Conservation (phyloP, 2,797 vertebrate species). For the Cossypha polioptera region DNA sequence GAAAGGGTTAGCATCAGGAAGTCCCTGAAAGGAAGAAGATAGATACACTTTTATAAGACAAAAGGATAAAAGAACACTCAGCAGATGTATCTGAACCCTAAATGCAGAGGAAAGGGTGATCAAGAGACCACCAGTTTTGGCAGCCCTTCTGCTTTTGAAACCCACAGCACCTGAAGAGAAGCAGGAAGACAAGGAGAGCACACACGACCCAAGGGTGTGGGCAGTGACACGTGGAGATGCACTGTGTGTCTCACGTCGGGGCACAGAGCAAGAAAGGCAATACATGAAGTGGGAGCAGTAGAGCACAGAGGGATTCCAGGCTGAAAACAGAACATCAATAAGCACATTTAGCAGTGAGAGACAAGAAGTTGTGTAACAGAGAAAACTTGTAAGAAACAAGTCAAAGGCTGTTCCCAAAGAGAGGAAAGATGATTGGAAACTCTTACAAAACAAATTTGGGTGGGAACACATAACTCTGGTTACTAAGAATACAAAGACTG, state of each 20-base stretch:
- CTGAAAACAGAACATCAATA: background rate
- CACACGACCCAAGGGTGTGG: accelerated
- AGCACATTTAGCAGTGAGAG: background rate
- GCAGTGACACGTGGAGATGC: background rate
- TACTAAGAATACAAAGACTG: background rate
- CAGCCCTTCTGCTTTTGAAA: background rate
- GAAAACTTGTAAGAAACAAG: background rate
- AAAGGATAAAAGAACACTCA: background rate
- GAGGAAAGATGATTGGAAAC: background rate
- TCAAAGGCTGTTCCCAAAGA: background rate
- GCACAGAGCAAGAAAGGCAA: background rate
- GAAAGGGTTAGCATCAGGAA: background rate
- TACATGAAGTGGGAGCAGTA: background rate
- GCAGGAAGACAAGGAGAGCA: background rate
- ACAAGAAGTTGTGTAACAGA: background rate
- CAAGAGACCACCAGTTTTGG: background rate
- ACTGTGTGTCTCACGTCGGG: background rate
- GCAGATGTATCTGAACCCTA: background rate
- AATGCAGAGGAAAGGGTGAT: background rate
- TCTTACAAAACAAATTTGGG: background rate
- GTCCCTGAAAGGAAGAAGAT: background rate
- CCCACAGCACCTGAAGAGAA: background rate
- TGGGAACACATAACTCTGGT: background rate
- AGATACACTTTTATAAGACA: background rate
- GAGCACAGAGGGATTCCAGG: background rate